Evolutionary conservation across 2,888 invertebrate species (phyloP).

Genomic region (Lasioglossum pauxillum): DNA sequence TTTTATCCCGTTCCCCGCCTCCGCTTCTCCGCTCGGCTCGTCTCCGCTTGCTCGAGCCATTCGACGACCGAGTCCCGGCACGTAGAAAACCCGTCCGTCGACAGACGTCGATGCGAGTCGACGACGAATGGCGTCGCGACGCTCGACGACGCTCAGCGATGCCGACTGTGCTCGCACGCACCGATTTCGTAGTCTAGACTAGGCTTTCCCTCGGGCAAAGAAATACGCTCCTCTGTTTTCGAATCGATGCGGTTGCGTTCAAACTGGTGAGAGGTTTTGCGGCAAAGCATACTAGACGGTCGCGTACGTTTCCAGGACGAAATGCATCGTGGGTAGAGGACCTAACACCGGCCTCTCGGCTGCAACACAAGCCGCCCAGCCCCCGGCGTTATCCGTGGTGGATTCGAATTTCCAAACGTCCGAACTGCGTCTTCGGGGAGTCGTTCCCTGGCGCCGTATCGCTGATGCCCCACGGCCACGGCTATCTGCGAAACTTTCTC

Average conservation of each 20-base stretch:
- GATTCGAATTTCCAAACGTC: slow-evolving; percentile 47
- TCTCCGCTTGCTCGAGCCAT: slow-evolving; percentile 27
- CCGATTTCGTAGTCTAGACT: neutral
- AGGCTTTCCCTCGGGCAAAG: neutral
- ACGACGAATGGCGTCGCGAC: neutral
- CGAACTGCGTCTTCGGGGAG: slow-evolving; percentile 49
- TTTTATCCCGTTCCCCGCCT: slow-evolving; percentile 30
- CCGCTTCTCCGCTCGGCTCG: neutral
- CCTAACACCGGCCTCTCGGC: neutral
- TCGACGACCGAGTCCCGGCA: slow-evolving; percentile 33
- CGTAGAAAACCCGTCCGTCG: slow-evolving; percentile 42
- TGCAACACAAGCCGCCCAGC: neutral
- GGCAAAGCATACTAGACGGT: neutral
- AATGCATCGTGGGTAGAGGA: neutral
- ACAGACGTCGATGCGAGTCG: slow-evolving; percentile 40
- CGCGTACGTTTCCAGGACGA: neutral
- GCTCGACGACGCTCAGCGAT: neutral
- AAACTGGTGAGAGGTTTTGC: neutral
- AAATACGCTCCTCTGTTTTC: neutral
- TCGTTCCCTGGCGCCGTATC: slow-evolving; percentile 47
- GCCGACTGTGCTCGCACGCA: neutral
- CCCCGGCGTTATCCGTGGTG: slow-evolving; percentile 19
- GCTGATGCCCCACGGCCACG: slow-evolving; percentile 28
- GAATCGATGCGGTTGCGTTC: neutral
- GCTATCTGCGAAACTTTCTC: slow-evolving; percentile 41